These are phyloP conservation scores for Pseudoips prasinana DNA, from an alignment of 2,888 invertebrate genomes.

Conservation along the genomic window DNA sequence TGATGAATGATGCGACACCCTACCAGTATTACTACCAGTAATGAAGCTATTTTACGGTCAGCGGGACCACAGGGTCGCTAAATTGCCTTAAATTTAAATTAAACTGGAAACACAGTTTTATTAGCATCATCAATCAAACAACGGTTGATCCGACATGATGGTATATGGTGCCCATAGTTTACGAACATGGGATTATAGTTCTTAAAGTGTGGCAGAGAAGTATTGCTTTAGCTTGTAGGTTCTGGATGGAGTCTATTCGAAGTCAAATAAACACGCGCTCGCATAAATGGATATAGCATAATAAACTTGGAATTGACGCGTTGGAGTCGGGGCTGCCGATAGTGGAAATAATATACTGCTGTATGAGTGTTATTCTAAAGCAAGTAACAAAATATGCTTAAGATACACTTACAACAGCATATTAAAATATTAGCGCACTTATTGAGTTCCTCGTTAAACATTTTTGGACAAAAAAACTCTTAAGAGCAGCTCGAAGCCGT, in stretches of 20 bases:
- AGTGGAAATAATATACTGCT: not conserved
- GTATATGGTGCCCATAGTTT: slow-evolving; percentile 40
- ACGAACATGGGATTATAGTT: slow-evolving; percentile 45
- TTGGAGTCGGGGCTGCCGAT: slow-evolving; percentile 47
- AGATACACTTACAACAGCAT: too few species aligned
- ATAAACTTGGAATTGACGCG: slow-evolving; percentile 73
- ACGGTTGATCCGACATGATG: slow-evolving; percentile 57
- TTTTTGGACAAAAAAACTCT: too few species aligned
- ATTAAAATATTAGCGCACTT: too few species aligned
- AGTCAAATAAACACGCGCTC: slow-evolving; percentile 77
- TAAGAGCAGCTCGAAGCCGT: too few species aligned
- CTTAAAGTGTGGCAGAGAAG: slow-evolving; percentile 43
- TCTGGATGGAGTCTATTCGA: slow-evolving; percentile 55
- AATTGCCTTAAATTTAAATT: slow-evolving; percentile 82
- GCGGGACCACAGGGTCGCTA: slow-evolving; percentile 63
- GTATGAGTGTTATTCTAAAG: too few species aligned
- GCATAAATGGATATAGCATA: slow-evolving; percentile 72
- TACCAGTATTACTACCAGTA: slow-evolving; percentile 52
- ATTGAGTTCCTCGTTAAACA: too few species aligned
- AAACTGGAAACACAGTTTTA: slow-evolving; percentile 80
- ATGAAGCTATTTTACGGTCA: slow-evolving; percentile 75
- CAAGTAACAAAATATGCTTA: too few species aligned
- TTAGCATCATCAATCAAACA: slow-evolving; percentile 80
- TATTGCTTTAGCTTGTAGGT: slow-evolving; percentile 42
- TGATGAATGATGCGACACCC: slow-evolving; percentile 59